Evolutionary conservation across 1,140 invertebrate genomes (phyloP).

Genomic region (Meteorus sp.): DNA sequence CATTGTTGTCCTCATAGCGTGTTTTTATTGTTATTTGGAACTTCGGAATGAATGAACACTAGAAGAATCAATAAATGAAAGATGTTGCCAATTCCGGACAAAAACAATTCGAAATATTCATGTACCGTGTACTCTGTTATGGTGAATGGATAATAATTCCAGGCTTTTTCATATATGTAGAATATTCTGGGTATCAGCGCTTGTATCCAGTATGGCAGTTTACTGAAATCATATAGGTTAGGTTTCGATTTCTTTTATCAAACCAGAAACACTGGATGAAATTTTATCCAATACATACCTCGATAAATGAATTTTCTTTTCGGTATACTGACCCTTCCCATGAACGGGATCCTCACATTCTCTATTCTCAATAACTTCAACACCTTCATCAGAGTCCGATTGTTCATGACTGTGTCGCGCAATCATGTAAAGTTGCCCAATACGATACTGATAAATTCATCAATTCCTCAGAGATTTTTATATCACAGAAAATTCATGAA

Average conservation of each 20-base stretch:
- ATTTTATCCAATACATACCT: constrained; percentile 62
- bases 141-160: constrained; percentile 94
- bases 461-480: constrained; percentile 22
- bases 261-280: constrained; percentile 37
- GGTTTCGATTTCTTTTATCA: constrained; percentile 25
- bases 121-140: constrained; percentile 76
- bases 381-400: constrained; percentile 86
- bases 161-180: constrained; percentile 91
- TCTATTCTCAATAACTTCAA: constrained; percentile 85
- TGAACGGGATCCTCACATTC: constrained; percentile 77
- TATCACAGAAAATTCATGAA: constrained; percentile 20
- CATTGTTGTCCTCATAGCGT: constrained; percentile 88
- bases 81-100: neutral
- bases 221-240: constrained; percentile 63
- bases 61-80: constrained; percentile 50
- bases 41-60: constrained; percentile 92
- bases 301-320: constrained; percentile 89
- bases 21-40: constrained; percentile 87
- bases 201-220: constrained; percentile 87
- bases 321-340: constrained; percentile 86
- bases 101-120: constrained; percentile 27
- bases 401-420: constrained; percentile 90
- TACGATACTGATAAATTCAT: constrained; percentile 70
- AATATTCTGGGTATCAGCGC: constrained; percentile 86
- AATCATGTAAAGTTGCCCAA: constrained; percentile 94